Percentiles rank a stretch among this genome's conserved stretches.
Conservation (phyloP, 2,888 invertebrate species). For the Trissonchulus sp. region DNA sequence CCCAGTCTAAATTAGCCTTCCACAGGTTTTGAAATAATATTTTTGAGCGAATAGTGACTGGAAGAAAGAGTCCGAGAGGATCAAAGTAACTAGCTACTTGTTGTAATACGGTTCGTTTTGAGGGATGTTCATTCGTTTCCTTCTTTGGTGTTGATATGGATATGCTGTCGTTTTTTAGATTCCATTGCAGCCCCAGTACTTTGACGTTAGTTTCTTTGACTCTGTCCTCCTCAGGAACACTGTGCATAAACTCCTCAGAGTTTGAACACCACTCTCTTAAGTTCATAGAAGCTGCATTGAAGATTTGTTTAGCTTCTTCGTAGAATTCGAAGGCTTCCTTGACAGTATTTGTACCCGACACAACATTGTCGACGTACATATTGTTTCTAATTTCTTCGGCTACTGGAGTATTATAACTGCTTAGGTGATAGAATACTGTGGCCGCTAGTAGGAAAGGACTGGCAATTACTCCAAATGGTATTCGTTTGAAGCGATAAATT, state of each 20-base stretch:
- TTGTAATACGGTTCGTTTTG: slow-evolving; percentile 36
- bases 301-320: slow-evolving; percentile 32
- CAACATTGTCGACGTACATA: slow-evolving; percentile 37
- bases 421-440: slow-evolving; percentile 23
- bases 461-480: slow-evolving; percentile 37
- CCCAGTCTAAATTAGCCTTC: slow-evolving; percentile 39
- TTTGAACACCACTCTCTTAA: slow-evolving; percentile 29
- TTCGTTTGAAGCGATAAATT: slow-evolving; percentile 35
- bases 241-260: neutral
- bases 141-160: neutral
- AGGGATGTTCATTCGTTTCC: neutral
- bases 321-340: slow-evolving; percentile 26
- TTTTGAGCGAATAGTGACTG: slow-evolving; percentile 36
- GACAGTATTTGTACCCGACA: neutral
- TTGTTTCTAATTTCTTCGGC: slow-evolving; percentile 29
- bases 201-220: slow-evolving; percentile 9
- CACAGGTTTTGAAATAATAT: slow-evolving; percentile 42
- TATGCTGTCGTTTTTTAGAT: slow-evolving; percentile 21
- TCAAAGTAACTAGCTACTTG: slow-evolving; percentile 38
- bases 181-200: slow-evolving; percentile 28
- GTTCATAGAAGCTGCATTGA: slow-evolving; percentile 29
- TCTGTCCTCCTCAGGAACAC: neutral
- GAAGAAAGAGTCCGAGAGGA: slow-evolving; percentile 37
- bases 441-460: slow-evolving; percentile 35
- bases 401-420: neutral